Percentiles rank a stretch among this genome's conserved stretches.
Conservation (phyloP, 1,140 invertebrate species). For the Calliphora vicina region DNA sequence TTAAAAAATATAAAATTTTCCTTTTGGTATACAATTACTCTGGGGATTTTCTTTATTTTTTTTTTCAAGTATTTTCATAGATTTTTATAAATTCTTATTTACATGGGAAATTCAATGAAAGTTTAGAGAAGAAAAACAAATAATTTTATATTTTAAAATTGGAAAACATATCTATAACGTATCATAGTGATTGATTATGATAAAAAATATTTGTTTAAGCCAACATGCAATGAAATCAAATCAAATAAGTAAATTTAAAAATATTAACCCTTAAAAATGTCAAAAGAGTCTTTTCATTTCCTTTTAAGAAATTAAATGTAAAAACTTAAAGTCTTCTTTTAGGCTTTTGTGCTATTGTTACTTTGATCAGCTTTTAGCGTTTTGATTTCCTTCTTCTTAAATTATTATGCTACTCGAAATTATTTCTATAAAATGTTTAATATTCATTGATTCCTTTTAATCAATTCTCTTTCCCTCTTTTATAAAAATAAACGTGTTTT, state of each 20-base stretch:
- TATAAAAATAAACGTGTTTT: not conserved
- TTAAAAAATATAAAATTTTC: conserved; percentile 4
- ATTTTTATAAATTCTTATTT: not conserved
- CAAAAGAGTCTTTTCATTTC: not conserved
- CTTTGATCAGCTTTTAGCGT: not conserved
- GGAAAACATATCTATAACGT: conserved; percentile 13
- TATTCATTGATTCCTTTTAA: conserved; percentile 25
- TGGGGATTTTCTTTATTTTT: conserved; percentile 6
- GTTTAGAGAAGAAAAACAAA: not conserved
- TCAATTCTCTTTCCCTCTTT: not conserved
- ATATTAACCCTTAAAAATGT: not conserved
- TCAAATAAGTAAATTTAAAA: not conserved
- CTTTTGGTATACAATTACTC: not conserved
- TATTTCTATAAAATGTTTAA: not conserved
- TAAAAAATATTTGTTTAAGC: conserved; percentile 23
- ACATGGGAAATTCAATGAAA: conserved; percentile 11
- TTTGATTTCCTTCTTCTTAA: not conserved
- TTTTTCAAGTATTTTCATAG: conserved; percentile 1
- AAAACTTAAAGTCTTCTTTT: not conserved
- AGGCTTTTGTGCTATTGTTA: not conserved
- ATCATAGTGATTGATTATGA: conserved; percentile 30
- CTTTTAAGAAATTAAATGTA: not conserved
- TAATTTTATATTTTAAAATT: not conserved
- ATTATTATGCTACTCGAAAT: not conserved
- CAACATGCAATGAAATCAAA: not conserved